Percentiles rank a stretch among this genome's conserved stretches.
These are phyloP conservation scores for Engraulis encrasicolus DNA, from an alignment of 2,113 vertebrate species.

Conservation along the genomic window DNA sequence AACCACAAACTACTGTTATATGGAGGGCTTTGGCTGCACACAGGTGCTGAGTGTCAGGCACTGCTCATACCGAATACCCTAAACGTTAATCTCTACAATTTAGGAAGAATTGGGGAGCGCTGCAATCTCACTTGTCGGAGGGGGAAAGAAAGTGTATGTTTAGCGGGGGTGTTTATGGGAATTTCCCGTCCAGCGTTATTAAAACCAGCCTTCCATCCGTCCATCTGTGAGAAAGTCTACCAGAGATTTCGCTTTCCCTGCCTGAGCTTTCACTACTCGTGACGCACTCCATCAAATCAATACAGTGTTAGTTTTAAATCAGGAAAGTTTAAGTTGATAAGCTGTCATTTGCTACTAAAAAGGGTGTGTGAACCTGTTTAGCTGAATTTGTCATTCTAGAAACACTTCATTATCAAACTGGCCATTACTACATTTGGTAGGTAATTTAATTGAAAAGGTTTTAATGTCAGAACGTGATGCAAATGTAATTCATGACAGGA, in stretches of 20 bases:
- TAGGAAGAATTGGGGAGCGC: slow-evolving; percentile 13
- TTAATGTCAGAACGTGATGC: too few species aligned
- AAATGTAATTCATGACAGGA: not conserved
- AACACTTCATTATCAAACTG: not conserved
- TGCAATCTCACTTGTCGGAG: slow-evolving; percentile 23
- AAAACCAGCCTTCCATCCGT: slow-evolving; percentile 31
- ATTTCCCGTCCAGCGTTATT: slow-evolving; percentile 29
- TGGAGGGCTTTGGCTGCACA: not conserved
- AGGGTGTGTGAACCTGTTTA: not conserved
- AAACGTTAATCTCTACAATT: not conserved
- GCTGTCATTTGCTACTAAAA: not conserved
- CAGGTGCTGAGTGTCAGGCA: slow-evolving; percentile 13
- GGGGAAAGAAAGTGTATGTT: slow-evolving; percentile 15
- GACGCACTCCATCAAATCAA: not conserved
- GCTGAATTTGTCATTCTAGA: not conserved
- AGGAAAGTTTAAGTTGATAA: not conserved
- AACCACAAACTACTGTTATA: not conserved
- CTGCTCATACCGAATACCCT: not conserved
- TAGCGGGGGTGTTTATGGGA: slow-evolving; percentile 32
- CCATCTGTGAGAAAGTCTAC: not conserved
- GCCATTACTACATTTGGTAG: too few species aligned
- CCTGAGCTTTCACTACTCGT: not conserved
- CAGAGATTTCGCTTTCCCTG: not conserved
- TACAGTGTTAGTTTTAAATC: not conserved
- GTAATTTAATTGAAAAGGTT: too few species aligned